phyloP scores from a whole-genome alignment of 2,113 vertebrate genomes.

The Morphnarchus princeps region DNA sequence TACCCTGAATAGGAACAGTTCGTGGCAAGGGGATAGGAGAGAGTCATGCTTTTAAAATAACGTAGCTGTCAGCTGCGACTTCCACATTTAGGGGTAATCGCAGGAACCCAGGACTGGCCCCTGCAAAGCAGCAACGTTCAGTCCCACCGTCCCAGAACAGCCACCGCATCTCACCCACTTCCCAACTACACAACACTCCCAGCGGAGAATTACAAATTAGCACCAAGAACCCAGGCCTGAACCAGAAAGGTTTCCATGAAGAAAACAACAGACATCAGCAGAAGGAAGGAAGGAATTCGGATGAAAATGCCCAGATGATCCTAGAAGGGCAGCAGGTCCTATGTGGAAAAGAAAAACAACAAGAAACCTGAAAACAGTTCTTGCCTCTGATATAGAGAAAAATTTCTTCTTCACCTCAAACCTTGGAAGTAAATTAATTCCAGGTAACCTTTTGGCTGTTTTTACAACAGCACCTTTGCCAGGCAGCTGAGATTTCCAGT shows the following conservation, averaged over 20 bases:
- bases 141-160: background rate
- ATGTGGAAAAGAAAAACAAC: background rate
- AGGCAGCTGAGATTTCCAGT: background rate
- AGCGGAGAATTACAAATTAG: background rate
- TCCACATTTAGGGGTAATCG: background rate
- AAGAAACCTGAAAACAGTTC: background rate
- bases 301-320: background rate
- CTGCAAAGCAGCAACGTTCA: background rate
- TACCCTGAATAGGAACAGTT: background rate
- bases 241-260: background rate
- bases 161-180: accelerated
- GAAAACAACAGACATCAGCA: background rate
- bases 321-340: background rate
- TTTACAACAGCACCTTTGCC: background rate
- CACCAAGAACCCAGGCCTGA: background rate
- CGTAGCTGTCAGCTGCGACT: accelerated
- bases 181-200: background rate
- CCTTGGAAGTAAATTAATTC: background rate
- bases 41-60: background rate
- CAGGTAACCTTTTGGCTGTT: background rate
- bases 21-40: background rate
- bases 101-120: background rate
- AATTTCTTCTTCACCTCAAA: background rate
- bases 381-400: background rate
- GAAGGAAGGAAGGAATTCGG: background rate